Evolutionary conservation across 2,888 invertebrate genomes (phyloP).

Genomic region (Antheraea assamensis): DNA sequence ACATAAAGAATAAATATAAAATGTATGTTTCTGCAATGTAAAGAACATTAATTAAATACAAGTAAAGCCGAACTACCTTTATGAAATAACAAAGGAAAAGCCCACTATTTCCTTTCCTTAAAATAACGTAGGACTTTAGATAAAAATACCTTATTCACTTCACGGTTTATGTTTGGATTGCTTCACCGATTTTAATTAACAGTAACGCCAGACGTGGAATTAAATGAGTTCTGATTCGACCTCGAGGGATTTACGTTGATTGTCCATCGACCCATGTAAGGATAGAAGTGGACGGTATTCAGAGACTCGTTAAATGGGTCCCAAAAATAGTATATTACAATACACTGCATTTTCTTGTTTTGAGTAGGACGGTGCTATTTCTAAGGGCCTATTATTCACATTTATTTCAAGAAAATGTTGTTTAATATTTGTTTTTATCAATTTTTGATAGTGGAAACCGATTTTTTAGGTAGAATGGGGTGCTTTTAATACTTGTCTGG

Average conservation of each 20-base stretch:
- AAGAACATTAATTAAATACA: neutral
- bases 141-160: neutral
- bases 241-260: constrained; percentile 5
- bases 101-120: neutral
- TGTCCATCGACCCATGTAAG: constrained; percentile 5
- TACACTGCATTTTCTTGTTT: neutral
- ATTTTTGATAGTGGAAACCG: neutral
- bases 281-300: neutral
- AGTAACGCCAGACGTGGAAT: constrained; percentile 5
- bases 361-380: no score
- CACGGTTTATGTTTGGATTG: neutral
- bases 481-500: no score
- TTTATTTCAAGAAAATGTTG: neutral
- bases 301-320: neutral
- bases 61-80: neutral
- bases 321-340: neutral
- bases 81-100: neutral
- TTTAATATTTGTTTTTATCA: neutral
- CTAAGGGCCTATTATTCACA: neutral
- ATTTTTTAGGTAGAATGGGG: no score
- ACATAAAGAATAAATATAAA: no score
- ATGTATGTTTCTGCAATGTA: neutral
- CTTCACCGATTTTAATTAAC: constrained; percentile 4
- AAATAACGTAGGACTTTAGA: neutral
- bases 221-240: neutral